Evolutionary conservation across 2,797 vertebrate genomes (phyloP), one percentile per base, ranked within the genome.

Genomic region (Lindbergichthys nudifrons): DNA sequence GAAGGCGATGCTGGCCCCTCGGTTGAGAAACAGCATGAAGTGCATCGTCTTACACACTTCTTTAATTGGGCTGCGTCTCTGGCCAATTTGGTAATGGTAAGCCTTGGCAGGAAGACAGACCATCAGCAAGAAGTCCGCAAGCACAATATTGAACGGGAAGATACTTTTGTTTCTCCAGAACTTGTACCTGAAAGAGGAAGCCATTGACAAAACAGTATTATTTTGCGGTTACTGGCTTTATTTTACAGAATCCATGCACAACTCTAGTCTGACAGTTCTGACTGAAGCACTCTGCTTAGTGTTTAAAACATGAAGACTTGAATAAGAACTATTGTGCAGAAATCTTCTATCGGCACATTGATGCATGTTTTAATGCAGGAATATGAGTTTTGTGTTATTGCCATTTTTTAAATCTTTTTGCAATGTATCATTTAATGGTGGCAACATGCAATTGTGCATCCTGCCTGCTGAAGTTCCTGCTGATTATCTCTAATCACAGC

Each of bases 91-190:
- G 71, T 88, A 93, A 65, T 91, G 75, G 68, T 87, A 65, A 3
- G 89, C 88, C 6, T 92, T 90, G 46, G 91, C 81, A 0, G 93
- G 93, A 67, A 95, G 87, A 23, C 90, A 95, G 48, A 70, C 62
- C 3, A 92, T 89, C 84, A 94, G 76, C 80, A 95, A 79, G 52
- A 93, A 92, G 30, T 94, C 94, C 0, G 95, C 77, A 0, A 93
- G 42, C 64, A 92, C 92, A 12, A 95, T 90, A 73, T 94, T 93
- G 84, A 95, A 91, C 23, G 96, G 92, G 71, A 93, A 94, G 64
- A 91, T 62, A 0, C 88, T 81, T 42, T 94, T 92, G 88, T 89
- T 94, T 77, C 93, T 95, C 94, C 94, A 96, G 82, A 93, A 94
- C 76, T 93, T 93, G 64, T 93, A 90, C 47, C 88, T 93, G 32